A percentile compares a stretch with the other conserved stretches of the same genome.
Evolutionary conservation across 2,888 invertebrate species (phyloP).

Genomic region (Clitarchus hookeri): DNA sequence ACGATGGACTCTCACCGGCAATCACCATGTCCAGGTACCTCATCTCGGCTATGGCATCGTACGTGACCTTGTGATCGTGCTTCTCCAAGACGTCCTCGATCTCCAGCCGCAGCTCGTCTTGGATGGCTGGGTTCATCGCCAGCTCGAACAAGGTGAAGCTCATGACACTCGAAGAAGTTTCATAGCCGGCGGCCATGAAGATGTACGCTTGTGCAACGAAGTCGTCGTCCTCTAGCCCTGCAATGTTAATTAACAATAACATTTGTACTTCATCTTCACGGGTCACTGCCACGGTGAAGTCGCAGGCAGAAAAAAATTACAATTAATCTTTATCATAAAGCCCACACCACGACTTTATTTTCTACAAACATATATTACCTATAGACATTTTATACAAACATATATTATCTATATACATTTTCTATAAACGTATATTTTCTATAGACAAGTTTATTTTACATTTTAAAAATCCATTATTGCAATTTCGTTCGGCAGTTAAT

Average conservation of each 20-base stretch:
- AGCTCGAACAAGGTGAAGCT: constrained; percentile 50
- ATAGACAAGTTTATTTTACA: too few relatives aligned
- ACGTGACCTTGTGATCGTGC: constrained; percentile 52
- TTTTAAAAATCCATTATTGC: too few relatives aligned
- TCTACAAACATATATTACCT: too few relatives aligned
- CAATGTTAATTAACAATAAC: background rate
- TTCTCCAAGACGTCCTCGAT: constrained; percentile 28
- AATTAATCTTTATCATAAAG: background rate
- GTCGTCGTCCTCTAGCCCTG: constrained; percentile 53
- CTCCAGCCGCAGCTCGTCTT: constrained; percentile 33
- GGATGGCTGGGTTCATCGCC: constrained; percentile 48
- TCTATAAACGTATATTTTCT: too few relatives aligned
- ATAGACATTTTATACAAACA: too few relatives aligned
- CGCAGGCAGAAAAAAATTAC: background rate
- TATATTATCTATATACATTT: too few relatives aligned
- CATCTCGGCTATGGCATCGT: constrained; percentile 56
- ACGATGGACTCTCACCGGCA: constrained; percentile 48
- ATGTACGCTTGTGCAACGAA: constrained; percentile 62
- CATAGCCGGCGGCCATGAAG: constrained; percentile 66
- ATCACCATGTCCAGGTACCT: constrained; percentile 61
- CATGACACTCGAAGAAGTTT: constrained; percentile 65
- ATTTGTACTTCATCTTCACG: too few relatives aligned
- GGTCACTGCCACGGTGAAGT: background rate
- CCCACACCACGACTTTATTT: too few relatives aligned
- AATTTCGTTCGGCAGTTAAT: too few relatives aligned